Evolutionary conservation across 35 echinoderm and acorn worm species (phyloP).

Genomic region (Anneissia japonica): DNA sequence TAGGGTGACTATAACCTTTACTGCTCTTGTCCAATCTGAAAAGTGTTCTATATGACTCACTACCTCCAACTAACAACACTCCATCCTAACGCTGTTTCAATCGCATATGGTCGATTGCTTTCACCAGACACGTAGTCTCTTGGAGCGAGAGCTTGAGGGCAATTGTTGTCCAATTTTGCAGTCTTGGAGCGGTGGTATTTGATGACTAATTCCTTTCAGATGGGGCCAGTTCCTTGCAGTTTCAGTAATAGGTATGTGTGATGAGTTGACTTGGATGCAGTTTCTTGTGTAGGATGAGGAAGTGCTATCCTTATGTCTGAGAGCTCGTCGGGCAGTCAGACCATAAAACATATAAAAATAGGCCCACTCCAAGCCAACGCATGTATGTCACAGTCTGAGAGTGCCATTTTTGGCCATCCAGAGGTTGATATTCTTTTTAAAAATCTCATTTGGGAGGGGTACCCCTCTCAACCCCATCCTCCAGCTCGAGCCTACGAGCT

Average conservation of each 20-base stretch:
- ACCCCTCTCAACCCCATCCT: not conserved
- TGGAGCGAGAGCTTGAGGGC: constrained; percentile 22
- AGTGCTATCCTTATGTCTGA: not conserved
- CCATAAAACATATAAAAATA: too few species aligned
- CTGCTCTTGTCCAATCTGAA: constrained; percentile 4
- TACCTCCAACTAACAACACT: constrained; percentile 29
- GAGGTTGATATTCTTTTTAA: not conserved
- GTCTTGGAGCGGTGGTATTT: constrained; percentile 26
- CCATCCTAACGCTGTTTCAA: constrained; percentile 46
- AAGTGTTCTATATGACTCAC: not conserved
- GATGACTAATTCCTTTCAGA: constrained; percentile 1
- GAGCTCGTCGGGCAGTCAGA: not conserved
- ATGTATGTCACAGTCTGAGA: too few species aligned
- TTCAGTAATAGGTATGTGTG: not conserved
- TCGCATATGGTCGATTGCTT: constrained; percentile 35
- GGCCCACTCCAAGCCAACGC: too few species aligned
- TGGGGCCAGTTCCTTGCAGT: constrained; percentile 14
- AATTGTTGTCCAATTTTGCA: constrained; percentile 63
- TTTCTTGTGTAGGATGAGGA: not conserved
- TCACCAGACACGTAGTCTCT: constrained; percentile 7
- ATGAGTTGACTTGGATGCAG: not conserved
- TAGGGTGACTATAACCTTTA: not conserved
- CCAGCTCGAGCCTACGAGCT: not conserved
- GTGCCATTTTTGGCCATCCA: not conserved
- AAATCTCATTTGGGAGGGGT: not conserved